Conservation (phyloP, 1,140 invertebrate species). For the Chironomus striatipennis region DNA sequence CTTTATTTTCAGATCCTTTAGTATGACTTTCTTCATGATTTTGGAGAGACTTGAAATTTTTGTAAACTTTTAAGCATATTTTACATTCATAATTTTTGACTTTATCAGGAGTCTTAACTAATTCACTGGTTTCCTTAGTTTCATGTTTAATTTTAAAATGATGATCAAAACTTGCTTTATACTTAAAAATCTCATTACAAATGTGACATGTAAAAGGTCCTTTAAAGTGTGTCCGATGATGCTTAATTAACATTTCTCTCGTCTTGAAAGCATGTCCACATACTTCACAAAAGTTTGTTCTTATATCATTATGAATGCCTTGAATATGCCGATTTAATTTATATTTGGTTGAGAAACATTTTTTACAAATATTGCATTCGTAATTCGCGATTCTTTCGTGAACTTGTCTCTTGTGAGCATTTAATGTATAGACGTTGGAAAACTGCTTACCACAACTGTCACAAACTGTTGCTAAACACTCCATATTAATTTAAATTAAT, state of each 20-base stretch:
- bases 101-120: neutral
- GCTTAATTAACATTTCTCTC: neutral
- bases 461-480: neutral
- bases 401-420: neutral
- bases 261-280: slow-evolving; percentile 19
- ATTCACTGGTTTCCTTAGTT: neutral
- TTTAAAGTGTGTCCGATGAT: slow-evolving; percentile 7
- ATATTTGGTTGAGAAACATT: neutral
- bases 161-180: neutral
- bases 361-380: neutral
- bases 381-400: neutral
- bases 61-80: neutral
- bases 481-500: neutral
- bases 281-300: neutral
- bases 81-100: neutral
- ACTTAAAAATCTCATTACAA: neutral
- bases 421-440: neutral
- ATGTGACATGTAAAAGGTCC: neutral
- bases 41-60: neutral
- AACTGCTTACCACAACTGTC: neutral
- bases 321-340: neutral
- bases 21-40: neutral
- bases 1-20: neutral
- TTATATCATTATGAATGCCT: neutral
- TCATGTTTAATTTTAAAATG: slow-evolving; percentile 2